These are phyloP conservation scores for Monochamus alternatus DNA, from an alignment of 2,888 invertebrate genomes.

Conservation along the genomic window DNA sequence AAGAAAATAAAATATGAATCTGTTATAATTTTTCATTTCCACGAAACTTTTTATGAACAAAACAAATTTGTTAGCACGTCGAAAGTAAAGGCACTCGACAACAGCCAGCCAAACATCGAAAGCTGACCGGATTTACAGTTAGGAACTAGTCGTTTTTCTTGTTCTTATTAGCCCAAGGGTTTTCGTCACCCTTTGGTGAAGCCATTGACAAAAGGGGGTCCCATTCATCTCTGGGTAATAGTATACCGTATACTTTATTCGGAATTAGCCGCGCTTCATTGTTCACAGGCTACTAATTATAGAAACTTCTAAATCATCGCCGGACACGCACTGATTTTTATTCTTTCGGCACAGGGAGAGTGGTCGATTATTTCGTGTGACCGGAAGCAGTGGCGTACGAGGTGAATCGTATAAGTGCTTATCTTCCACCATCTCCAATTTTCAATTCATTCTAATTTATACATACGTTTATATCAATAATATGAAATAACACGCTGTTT, in stretches of 20 bases:
- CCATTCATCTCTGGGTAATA: constrained; percentile 39
- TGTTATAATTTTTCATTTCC: no score
- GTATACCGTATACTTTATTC: constrained; percentile 44
- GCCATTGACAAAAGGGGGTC: constrained; percentile 26
- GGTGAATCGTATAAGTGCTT: background rate
- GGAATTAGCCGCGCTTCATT: constrained; percentile 47
- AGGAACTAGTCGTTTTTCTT: background rate
- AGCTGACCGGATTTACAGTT: constrained; percentile 19
- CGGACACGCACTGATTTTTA: constrained; percentile 39
- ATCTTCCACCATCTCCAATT: no score
- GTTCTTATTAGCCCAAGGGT: constrained; percentile 33
- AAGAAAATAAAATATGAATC: no score
- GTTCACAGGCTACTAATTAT: constrained; percentile 45
- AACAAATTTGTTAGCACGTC: background rate
- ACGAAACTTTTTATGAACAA: no score
- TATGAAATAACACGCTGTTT: constrained; percentile 1
- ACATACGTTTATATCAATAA: background rate
- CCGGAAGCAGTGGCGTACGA: constrained; percentile 1
- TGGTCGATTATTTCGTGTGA: constrained; percentile 22
- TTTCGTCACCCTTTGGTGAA: constrained; percentile 30
- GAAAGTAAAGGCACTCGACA: background rate
- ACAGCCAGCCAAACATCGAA: background rate
- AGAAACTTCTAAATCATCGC: constrained; percentile 41
- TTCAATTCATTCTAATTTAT: background rate
- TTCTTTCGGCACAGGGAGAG: constrained; percentile 9